A percentile compares a stretch with the other conserved stretches of the same genome.
Evolutionary conservation across 2,113 vertebrate species (phyloP).

Genomic region (Chaetops frenatus): DNA sequence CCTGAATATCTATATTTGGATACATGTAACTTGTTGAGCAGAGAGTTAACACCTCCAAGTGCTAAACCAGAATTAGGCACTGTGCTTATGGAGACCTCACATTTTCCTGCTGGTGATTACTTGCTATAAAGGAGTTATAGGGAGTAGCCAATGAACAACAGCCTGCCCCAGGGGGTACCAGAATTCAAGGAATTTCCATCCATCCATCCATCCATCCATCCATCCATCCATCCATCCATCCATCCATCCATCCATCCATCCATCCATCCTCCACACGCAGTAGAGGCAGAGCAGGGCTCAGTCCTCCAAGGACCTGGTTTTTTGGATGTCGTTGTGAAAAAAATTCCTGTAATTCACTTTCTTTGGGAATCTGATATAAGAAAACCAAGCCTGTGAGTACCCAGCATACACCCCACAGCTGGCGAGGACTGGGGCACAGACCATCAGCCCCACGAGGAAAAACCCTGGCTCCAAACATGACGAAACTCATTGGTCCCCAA

Average conservation of each 20-base stretch:
- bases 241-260: not conserved
- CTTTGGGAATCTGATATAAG: not conserved
- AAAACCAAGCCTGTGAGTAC: not conserved
- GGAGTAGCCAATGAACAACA: not conserved
- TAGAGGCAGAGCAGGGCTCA: not conserved
- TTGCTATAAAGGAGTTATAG: not conserved
- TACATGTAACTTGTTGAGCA: not conserved
- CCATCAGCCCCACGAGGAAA: not conserved
- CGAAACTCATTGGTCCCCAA: not conserved
- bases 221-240: not conserved
- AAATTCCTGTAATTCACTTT: not conserved
- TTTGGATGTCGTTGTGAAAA: not conserved
- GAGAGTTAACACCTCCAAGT: not conserved
- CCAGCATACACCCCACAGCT: rapidly evolving
- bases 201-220: not conserved
- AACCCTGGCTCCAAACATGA: not conserved
- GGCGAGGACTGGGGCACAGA: not conserved
- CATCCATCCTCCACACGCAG: not conserved
- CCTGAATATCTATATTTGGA: not conserved
- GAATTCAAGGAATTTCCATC: not conserved
- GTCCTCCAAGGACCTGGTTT: not conserved
- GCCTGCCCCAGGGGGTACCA: not conserved
- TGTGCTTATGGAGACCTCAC: not conserved
- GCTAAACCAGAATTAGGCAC: conserved; percentile 14
- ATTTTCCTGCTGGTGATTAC: not conserved